Evolutionary conservation across 2,888 invertebrate genomes (phyloP).

Genomic region (Cataglyphis altisquamis): DNA sequence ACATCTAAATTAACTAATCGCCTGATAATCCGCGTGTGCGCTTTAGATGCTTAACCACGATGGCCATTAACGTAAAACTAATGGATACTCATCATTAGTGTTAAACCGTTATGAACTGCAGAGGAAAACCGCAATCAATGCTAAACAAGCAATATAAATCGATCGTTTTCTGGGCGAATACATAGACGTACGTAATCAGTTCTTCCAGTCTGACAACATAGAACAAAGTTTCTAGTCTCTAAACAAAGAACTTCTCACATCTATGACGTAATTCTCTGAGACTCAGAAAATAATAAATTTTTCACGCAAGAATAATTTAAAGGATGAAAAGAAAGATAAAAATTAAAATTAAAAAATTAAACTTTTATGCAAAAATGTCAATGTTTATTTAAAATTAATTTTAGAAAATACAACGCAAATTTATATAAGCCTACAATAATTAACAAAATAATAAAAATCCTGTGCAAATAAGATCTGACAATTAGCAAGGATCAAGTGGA

Average conservation of each 20-base stretch:
- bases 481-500: neutral
- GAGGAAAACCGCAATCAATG: constrained; percentile 63
- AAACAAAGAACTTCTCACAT: neutral
- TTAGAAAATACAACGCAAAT: neutral
- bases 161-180: constrained; percentile 41
- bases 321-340: neutral
- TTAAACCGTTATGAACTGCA: constrained; percentile 46
- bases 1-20: constrained; percentile 41
- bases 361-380: neutral
- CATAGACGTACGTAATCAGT: neutral
- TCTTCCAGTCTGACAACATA: neutral
- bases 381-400: neutral
- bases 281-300: neutral
- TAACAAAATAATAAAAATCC: neutral
- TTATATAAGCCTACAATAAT: neutral
- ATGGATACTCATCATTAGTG: constrained; percentile 60
- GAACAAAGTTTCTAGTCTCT: neutral
- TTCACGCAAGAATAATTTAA: neutral
- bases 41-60: constrained; percentile 50
- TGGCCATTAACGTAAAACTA: constrained; percentile 65
- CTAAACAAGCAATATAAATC: constrained; percentile 64
- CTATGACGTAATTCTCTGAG: neutral
- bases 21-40: constrained; percentile 18
- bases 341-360: neutral
- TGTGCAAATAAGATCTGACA: neutral